Evolutionary conservation across 2,113 vertebrate genomes (phyloP).

Genomic region (Colius striatus): DNA sequence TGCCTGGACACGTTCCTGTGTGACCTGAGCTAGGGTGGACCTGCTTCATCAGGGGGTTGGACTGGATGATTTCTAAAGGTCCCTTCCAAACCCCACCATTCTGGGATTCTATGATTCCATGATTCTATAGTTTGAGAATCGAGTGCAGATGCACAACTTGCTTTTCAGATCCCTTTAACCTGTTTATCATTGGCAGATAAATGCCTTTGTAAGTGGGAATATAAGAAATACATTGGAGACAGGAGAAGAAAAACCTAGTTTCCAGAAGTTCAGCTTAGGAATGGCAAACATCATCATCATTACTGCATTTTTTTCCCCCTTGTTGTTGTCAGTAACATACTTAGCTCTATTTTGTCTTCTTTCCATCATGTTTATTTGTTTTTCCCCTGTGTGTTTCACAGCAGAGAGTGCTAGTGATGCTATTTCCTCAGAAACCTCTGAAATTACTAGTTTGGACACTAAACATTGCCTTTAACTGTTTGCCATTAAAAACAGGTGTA

Average conservation of each 20-base stretch:
- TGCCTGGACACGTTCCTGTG: too few relatives aligned
- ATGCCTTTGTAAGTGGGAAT: neutral
- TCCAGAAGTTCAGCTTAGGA: neutral
- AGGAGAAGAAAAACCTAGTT: slow-evolving; percentile 5
- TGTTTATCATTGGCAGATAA: slow-evolving; percentile 1
- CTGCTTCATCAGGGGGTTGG: too few relatives aligned
- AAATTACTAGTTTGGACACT: slow-evolving; percentile 9
- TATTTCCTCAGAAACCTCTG: neutral
- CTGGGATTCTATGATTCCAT: too few relatives aligned
- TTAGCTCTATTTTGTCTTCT: neutral
- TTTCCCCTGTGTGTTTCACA: neutral
- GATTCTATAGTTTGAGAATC: neutral
- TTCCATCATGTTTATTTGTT: neutral
- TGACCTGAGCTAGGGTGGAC: too few relatives aligned
- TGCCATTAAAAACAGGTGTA: slow-evolving; percentile 11
- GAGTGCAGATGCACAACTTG: neutral
- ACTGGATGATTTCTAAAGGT: too few relatives aligned
- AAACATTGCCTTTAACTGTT: neutral
- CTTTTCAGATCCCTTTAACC: neutral
- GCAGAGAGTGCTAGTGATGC: neutral
- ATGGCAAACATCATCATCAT: neutral
- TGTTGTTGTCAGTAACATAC: neutral
- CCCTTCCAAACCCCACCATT: too few relatives aligned
- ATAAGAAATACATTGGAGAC: neutral
- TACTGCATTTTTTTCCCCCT: neutral